A percentile compares a stretch with the other conserved stretches of the same genome.
Evolutionary conservation across 2,888 invertebrate species (phyloP).

Genomic region (Neria commutata): DNA sequence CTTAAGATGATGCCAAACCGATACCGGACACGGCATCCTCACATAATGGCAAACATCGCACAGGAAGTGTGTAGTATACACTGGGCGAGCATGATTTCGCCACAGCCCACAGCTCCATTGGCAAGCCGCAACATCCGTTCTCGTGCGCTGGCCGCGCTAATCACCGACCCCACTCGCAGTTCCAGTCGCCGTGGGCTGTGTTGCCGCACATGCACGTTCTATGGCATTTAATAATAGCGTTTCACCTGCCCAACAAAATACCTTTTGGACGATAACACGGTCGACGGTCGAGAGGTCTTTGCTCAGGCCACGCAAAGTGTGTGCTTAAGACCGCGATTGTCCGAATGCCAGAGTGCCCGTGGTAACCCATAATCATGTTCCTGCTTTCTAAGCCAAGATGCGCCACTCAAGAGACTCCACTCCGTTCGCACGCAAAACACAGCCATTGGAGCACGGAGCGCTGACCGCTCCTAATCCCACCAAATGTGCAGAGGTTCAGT

Average conservation of each 20-base stretch:
- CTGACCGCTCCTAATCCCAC: neutral
- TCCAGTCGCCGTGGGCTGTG: neutral
- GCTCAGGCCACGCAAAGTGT: too few relatives aligned
- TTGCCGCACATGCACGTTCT: neutral
- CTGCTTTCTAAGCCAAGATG: too few relatives aligned
- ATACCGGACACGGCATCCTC: neutral
- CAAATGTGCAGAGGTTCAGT: neutral
- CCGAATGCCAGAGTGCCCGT: too few relatives aligned
- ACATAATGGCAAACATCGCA: conserved; percentile 1
- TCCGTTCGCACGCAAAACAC: too few relatives aligned
- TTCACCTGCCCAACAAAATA: conserved; percentile 5
- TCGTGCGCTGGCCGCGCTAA: too few relatives aligned
- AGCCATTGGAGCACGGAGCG: too few relatives aligned
- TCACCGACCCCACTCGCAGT: neutral
- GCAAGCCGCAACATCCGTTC: neutral
- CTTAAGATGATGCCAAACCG: neutral
- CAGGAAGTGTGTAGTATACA: too few relatives aligned
- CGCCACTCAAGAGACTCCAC: neutral
- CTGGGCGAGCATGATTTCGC: too few relatives aligned
- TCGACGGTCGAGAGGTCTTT: too few relatives aligned
- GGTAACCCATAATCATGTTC: too few relatives aligned
- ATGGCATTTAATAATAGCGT: conserved; percentile 1
- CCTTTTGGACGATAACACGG: too few relatives aligned
- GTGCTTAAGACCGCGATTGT: too few relatives aligned
- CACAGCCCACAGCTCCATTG: neutral